phyloP scores from a whole-genome alignment of 2,113 vertebrate genomes.

The Eleginops maclovinus region DNA sequence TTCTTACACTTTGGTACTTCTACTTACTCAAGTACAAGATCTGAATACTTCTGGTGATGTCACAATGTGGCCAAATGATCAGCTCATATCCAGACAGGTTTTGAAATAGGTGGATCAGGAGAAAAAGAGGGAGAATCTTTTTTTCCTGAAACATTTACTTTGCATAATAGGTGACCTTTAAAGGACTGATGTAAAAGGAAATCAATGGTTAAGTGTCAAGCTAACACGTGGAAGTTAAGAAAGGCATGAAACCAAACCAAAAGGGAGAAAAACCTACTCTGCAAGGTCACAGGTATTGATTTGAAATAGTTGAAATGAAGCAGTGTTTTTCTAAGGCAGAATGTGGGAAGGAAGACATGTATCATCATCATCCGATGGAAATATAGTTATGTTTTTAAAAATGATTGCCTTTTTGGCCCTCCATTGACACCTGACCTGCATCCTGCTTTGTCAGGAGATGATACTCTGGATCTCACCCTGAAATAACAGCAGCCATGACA shows the following conservation, averaged over 20 bases:
- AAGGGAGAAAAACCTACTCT: background rate
- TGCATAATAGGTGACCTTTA: too few relatives aligned
- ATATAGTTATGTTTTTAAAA: background rate
- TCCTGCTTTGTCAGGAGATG: background rate
- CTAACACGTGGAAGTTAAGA: too few relatives aligned
- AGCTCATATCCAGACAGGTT: too few relatives aligned
- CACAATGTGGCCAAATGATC: too few relatives aligned
- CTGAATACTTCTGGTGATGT: too few relatives aligned
- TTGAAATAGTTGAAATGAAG: background rate
- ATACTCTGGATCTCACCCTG: background rate
- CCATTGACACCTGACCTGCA: background rate
- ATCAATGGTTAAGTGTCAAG: background rate
- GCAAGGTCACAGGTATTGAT: background rate
- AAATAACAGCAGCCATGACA: background rate
- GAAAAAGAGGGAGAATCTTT: too few relatives aligned
- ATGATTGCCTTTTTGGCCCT: too few relatives aligned
- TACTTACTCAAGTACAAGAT: too few relatives aligned
- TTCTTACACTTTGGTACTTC: too few relatives aligned
- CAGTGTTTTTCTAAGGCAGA: slow-evolving; percentile 1
- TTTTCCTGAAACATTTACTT: too few relatives aligned
- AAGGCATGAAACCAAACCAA: background rate
- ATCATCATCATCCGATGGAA: background rate
- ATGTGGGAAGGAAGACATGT: background rate
- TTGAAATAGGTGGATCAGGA: too few relatives aligned
- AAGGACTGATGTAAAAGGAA: background rate